Evolutionary conservation across 2,113 vertebrate genomes (phyloP), one percentile per base, ranked within the genome.

Genomic region (Acanthisitta chloris): DNA sequence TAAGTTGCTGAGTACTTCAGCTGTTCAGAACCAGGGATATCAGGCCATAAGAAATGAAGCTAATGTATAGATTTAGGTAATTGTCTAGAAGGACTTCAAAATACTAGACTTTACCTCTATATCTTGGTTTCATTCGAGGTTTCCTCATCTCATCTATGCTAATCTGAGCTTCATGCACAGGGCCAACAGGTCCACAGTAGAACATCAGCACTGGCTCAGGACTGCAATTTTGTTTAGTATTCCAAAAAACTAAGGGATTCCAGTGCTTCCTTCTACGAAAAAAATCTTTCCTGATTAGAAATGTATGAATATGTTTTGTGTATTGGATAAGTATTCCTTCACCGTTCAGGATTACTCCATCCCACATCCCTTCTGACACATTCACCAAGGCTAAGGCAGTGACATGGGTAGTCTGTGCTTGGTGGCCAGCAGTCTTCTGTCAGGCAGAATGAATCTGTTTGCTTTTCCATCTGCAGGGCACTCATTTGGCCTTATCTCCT

Each of bases 401-500:
- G 55, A 16, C 49, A 33, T 1, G 25, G 6, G 51, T n/a, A 83
- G 54, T 23, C 55, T 1, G 0, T 16, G 42, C 20, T 74, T 17
- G 4, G 52, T 55, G 45, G 70, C 62, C 92, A 93, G 81, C 48
- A 33, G 49, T 58, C 70, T 90, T 66, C 52, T 72, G 31, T n/a
- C 81, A 80, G 81, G 25, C 71, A 77, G 77, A 85, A 91, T 85
- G 43, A 38, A 85, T 71, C 51, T 64, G n/a, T 93, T 88, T 79
- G 45, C 45, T 90, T 86, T 92, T 82, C 81, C 88, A 86, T 86
- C 74, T 90, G 79, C 9, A 2, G 10, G 33, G 54, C 31, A 80
- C 46, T 80, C 74, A 80, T 95, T 95, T 96, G 95, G 90, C 90
- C 71, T 94, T 91, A 92, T 93, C 85, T 92, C 54, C 52, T 77